Conservation (phyloP, 1,140 invertebrate genomes). For the Riptortus pedestris region DNA sequence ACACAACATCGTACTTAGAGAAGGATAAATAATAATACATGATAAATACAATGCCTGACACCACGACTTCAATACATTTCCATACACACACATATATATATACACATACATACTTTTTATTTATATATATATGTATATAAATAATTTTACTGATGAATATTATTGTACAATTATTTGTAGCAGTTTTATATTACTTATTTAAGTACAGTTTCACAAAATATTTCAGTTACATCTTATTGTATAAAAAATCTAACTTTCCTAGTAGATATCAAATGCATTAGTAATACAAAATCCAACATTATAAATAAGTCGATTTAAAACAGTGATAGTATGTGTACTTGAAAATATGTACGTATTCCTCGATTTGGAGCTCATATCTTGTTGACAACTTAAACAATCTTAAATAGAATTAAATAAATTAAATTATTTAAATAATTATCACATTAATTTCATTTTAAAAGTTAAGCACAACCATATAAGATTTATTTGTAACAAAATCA, state of each 20-base stretch:
- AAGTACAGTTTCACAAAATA: slow-evolving; percentile 21
- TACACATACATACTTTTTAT: not conserved
- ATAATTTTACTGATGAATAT: slow-evolving; percentile 20
- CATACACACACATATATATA: not conserved
- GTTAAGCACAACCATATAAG: slow-evolving; percentile 22
- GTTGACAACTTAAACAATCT: slow-evolving; percentile 10
- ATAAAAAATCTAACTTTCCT: slow-evolving; percentile 22
- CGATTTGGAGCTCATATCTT: slow-evolving; percentile 18
- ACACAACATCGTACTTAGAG: not conserved
- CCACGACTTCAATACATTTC: not conserved
- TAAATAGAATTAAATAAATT: slow-evolving; percentile 7
- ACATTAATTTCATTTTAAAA: slow-evolving; percentile 19
- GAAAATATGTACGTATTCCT: slow-evolving; percentile 19
- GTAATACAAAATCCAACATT: slow-evolving; percentile 21
- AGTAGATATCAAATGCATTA: slow-evolving; percentile 24
- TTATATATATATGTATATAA: slow-evolving; percentile 12
- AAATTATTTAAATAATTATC: slow-evolving; percentile 18
- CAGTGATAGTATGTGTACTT: slow-evolving; percentile 20
- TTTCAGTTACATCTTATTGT: slow-evolving; percentile 23
- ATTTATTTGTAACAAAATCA: slow-evolving; percentile 15
- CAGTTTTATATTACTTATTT: slow-evolving; percentile 16
- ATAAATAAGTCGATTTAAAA: slow-evolving; percentile 19
- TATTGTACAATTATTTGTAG: slow-evolving; percentile 22
- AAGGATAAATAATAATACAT: not conserved
- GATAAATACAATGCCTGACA: not conserved